Conservation (phyloP, 2,888 invertebrate genomes). For the Mesorhabditis spiculigera region DNA sequence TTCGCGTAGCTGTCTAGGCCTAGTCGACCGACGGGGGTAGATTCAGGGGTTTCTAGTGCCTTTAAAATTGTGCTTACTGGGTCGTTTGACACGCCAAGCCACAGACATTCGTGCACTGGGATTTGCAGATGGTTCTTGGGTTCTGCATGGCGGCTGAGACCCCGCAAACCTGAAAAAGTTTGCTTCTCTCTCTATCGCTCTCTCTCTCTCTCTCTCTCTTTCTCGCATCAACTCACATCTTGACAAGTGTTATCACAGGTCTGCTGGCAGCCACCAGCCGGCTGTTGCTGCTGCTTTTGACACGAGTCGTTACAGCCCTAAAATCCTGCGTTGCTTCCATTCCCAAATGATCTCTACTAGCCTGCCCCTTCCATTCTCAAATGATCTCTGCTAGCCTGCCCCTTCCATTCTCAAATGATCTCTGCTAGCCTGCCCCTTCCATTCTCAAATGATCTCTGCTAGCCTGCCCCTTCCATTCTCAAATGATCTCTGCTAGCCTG, state of each 20-base stretch:
- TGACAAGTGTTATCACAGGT: slow-evolving; percentile 2
- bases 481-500: too few relatives aligned
- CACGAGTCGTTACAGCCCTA: slow-evolving; percentile 4
- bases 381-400: too few relatives aligned
- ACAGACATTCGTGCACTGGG: slow-evolving; percentile 4
- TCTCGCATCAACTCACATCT: not conserved
- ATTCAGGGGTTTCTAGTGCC: too few relatives aligned
- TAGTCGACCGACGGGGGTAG: too few relatives aligned
- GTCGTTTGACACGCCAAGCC: not conserved
- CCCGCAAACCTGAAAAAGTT: not conserved
- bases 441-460: too few relatives aligned
- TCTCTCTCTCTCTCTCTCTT: not conserved
- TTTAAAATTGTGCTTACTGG: not conserved
- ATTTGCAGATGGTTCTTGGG: not conserved
- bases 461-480: too few relatives aligned
- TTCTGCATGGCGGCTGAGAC: slow-evolving; percentile 3
- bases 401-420: too few relatives aligned
- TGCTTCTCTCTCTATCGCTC: not conserved
- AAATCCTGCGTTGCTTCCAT: not conserved
- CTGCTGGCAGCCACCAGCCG: not conserved
- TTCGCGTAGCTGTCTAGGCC: too few relatives aligned
- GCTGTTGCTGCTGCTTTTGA: not conserved
- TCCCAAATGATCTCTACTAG: too few relatives aligned
- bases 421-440: too few relatives aligned
- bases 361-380: too few relatives aligned